Evolutionary conservation across 2,113 vertebrate genomes (phyloP), one percentile per base, ranked within the genome.

Genomic region (Brachyhypopomus occidentalis): DNA sequence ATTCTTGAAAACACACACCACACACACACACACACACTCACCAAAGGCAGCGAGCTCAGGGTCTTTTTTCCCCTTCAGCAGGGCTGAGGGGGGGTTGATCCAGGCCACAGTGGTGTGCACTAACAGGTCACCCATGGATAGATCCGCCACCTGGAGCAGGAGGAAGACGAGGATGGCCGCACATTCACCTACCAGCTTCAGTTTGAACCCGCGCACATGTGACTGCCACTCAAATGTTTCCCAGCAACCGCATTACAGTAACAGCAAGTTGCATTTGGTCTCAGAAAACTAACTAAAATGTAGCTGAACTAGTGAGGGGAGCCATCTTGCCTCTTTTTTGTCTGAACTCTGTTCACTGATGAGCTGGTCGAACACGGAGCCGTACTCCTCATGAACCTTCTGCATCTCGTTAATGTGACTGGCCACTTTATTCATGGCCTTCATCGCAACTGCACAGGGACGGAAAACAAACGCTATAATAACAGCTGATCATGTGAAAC

Each of bases 371-470:
- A 99, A 99, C 79, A 99, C 98, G 0, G 96, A 95, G 0, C 98
- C 97, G 0, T 96, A 99, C 48, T 99, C 98, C 84, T 99, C 98
- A 0, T 99, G 97, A 86, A 99, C 96, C 88, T 99, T 99, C 90
- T 99, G 98, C 98, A 99, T 99, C 84, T 99, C 98, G 4, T 99
- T 99, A 78, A 99, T 99, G 85, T 99, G 98, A 89, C 98, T 99
- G 8, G 97, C 98, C 9, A 99, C 98, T 90, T 98, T 98, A 91
- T 98, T 99, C 98, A 99, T 99, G 27, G 98, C 97, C 90, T 97
- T 99, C 91, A 97, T 96, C 67, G 98, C 98, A 93, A 98, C 98
- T 99, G 80, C 2, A 88, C 79, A 72, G 79, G 45, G 55, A 87
- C 62, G 0, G 3, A 3, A 56, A 19, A 75, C 38, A 88, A 38